phyloP scores from a whole-genome alignment of 2,797 vertebrate species.

The Sebastes hubbsi region DNA sequence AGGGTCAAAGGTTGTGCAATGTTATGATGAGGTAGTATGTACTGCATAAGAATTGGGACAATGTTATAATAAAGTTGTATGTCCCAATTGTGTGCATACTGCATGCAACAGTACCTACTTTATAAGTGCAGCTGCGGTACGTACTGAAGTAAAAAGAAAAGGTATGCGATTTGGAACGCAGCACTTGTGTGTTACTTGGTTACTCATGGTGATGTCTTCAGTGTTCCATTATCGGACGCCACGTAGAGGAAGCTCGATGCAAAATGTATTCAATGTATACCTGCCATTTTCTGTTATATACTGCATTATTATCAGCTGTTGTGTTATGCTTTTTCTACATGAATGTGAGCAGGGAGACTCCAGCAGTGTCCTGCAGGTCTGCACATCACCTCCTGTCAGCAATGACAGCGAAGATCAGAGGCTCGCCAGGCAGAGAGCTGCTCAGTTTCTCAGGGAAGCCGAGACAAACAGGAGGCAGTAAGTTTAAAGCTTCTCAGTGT shows the following conservation, averaged over 20 bases:
- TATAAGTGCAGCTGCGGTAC: too few relatives aligned
- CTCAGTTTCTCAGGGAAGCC: constrained; percentile 84
- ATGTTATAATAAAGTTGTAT: too few relatives aligned
- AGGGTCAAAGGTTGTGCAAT: accelerated
- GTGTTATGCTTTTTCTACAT: not conserved
- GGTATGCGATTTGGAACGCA: too few relatives aligned
- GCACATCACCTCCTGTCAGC: not conserved
- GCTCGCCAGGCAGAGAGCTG: constrained; percentile 70
- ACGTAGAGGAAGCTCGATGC: not conserved
- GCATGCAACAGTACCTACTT: too few relatives aligned
- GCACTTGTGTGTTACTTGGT: accelerated
- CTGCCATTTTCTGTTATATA: not conserved
- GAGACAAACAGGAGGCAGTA: constrained; percentile 87
- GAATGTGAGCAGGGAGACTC: constrained; percentile 59
- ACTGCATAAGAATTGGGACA: too few relatives aligned
- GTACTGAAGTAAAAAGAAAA: too few relatives aligned
- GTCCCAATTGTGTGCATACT: too few relatives aligned
- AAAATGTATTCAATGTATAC: not conserved
- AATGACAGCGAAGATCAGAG: constrained; percentile 70
- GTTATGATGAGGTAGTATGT: too few relatives aligned
- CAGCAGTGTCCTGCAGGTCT: constrained; percentile 2
- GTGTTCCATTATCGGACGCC: constrained; percentile 8
- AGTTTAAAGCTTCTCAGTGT: constrained; percentile 55
- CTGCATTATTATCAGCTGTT: not conserved
- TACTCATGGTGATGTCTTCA: too few relatives aligned